Conservation (phyloP, 2,113 vertebrate species). For the Austrofundulus limnaeus region DNA sequence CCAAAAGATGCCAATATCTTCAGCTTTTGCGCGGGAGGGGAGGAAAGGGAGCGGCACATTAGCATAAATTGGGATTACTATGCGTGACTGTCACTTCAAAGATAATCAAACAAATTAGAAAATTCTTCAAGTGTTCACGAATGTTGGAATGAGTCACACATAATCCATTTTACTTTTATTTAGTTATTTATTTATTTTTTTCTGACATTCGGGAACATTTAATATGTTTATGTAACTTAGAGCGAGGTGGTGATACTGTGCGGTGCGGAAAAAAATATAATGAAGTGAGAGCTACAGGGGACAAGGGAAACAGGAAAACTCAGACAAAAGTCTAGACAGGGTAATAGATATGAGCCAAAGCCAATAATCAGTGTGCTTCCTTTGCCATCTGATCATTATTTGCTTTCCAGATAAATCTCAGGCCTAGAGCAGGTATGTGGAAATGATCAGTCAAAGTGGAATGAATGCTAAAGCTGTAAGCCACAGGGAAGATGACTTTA, state of each 20-base stretch:
- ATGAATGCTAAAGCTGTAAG: constrained; percentile 5
- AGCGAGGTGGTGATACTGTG: constrained; percentile 5
- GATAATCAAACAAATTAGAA: constrained; percentile 72
- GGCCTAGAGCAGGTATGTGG: neutral
- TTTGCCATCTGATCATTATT: constrained; percentile 32
- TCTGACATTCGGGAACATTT: constrained; percentile 41
- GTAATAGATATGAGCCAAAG: constrained; percentile 47
- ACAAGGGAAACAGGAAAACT: constrained; percentile 26
- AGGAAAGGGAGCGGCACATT: constrained; percentile 43
- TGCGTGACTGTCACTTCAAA: constrained; percentile 71
- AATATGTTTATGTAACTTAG: constrained; percentile 36
- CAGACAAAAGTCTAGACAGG: constrained; percentile 49
- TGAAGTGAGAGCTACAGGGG: constrained; percentile 20
- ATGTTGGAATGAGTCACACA: constrained; percentile 62
- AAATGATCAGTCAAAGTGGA: neutral
- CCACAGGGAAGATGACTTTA: neutral
- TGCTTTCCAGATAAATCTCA: constrained; percentile 29
- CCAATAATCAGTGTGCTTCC: constrained; percentile 46
- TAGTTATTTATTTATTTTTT: constrained; percentile 43
- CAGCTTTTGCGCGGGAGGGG: constrained; percentile 24
- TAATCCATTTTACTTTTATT: constrained; percentile 55
- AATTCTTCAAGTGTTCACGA: constrained; percentile 64
- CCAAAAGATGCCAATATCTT: constrained; percentile 50
- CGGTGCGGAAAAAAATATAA: constrained; percentile 8
- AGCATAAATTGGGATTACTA: constrained; percentile 69